phyloP scores from a whole-genome alignment of 2,113 vertebrate genomes.

The Himantopus leucocephalus region DNA sequence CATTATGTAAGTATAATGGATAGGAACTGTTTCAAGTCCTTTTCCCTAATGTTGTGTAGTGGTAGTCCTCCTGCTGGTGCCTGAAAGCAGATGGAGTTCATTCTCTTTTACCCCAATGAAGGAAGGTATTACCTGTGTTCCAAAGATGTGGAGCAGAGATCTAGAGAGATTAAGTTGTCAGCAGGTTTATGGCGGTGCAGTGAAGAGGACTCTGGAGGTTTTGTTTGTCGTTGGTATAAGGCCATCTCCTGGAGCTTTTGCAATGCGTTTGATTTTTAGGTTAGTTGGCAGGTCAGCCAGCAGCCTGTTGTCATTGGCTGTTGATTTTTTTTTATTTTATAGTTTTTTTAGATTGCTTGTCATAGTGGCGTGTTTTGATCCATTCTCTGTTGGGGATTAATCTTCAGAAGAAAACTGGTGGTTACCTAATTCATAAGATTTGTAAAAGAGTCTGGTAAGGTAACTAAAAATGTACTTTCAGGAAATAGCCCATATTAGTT shows the following conservation, averaged over 20 bases:
- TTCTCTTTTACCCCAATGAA: neutral
- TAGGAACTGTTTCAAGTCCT: neutral
- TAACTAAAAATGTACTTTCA: neutral
- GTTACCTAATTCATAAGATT: neutral
- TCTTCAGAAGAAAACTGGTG: neutral
- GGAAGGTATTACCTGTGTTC: neutral
- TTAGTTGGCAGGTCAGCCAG: neutral
- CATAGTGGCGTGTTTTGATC: neutral
- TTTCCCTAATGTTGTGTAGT: neutral
- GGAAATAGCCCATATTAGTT: neutral
- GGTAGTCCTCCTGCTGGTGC: neutral
- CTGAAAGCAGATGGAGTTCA: neutral
- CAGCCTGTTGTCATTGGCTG: neutral
- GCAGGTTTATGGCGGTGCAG: neutral
- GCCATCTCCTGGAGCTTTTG: neutral
- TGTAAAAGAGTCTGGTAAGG: neutral
- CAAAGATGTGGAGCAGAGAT: neutral
- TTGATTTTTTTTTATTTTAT: neutral
- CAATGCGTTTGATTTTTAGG: neutral
- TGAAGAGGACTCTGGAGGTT: neutral
- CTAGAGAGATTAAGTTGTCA: neutral
- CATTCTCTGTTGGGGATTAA: neutral
- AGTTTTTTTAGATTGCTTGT: neutral
- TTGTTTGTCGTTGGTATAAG: neutral
- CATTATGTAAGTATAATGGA: neutral